Percentiles rank a stretch among this genome's conserved stretches.
Conservation (phyloP, 1,140 invertebrate species). For the Zaprionus nigranus region DNA sequence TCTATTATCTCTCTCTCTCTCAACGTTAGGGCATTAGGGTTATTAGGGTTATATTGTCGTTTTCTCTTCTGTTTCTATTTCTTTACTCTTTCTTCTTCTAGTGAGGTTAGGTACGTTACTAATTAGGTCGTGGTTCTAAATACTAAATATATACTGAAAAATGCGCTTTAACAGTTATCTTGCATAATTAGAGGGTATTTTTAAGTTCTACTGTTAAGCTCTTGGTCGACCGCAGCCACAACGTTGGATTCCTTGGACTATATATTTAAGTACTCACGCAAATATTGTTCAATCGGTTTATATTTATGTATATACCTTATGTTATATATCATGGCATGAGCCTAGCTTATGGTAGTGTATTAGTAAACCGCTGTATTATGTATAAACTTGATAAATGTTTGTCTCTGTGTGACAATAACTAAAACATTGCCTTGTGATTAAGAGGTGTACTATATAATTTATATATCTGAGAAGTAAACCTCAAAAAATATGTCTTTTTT, state of each 20-base stretch:
- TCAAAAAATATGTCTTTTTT: too few relatives aligned
- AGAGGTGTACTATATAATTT: too few relatives aligned
- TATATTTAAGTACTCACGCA: constrained; percentile 43
- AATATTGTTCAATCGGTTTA: constrained; percentile 46
- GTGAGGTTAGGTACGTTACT: constrained; percentile 76
- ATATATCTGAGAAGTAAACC: too few relatives aligned
- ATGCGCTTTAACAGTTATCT: constrained; percentile 59
- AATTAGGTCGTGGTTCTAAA: constrained; percentile 75
- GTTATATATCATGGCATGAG: constrained; percentile 36
- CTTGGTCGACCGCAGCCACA: constrained; percentile 66
- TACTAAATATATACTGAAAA: constrained; percentile 13
- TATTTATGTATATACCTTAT: constrained; percentile 44
- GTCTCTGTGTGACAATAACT: constrained; percentile 50
- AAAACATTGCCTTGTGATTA: constrained; percentile 54
- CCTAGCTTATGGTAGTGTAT: constrained; percentile 65
- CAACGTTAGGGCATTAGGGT: constrained; percentile 75
- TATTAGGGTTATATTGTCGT: constrained; percentile 64
- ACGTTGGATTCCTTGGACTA: constrained; percentile 39
- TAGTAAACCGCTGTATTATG: constrained; percentile 60
- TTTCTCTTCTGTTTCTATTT: constrained; percentile 32
- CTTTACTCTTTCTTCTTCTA: constrained; percentile 3
- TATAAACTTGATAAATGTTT: constrained; percentile 42
- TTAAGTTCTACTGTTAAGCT: constrained; percentile 51
- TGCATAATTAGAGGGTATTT: constrained; percentile 39
- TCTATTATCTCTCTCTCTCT: constrained; percentile 36